phyloP scores from a whole-genome alignment of 2,113 vertebrate genomes.

The Lophochroa leadbeateri region DNA sequence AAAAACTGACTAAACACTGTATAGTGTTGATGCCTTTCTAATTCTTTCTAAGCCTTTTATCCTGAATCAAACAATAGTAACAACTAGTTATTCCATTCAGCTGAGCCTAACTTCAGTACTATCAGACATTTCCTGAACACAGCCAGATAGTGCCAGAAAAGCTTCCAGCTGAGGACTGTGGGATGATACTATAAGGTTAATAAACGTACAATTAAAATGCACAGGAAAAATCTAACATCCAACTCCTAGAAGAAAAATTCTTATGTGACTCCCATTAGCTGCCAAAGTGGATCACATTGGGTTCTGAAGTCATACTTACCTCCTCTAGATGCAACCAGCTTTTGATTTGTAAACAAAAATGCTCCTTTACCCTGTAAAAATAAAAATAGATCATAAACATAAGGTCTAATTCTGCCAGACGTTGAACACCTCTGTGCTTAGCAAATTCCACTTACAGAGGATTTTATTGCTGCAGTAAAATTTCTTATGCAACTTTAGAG shows the following conservation, averaged over 20 bases:
- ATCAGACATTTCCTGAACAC: background rate
- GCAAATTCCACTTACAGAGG: background rate
- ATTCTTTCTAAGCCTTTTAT: background rate
- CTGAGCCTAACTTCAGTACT: background rate
- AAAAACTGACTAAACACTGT: background rate
- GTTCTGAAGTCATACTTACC: background rate
- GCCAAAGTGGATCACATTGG: background rate
- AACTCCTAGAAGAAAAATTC: background rate
- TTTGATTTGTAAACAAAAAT: background rate
- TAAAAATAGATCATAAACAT: background rate
- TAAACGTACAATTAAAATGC: background rate
- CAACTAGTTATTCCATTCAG: background rate
- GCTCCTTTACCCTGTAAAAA: background rate
- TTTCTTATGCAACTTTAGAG: background rate
- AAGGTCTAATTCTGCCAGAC: background rate
- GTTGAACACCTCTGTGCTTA: background rate
- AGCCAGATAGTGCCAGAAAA: background rate
- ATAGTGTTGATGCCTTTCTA: background rate
- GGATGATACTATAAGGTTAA: background rate
- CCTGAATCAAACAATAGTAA: background rate
- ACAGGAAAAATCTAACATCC: background rate
- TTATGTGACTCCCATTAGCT: background rate
- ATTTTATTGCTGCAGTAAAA: background rate
- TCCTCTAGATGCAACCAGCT: background rate
- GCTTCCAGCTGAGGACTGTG: background rate